Evolutionary conservation across 2,888 invertebrate genomes (phyloP).

Genomic region (Drosophila atripex): DNA sequence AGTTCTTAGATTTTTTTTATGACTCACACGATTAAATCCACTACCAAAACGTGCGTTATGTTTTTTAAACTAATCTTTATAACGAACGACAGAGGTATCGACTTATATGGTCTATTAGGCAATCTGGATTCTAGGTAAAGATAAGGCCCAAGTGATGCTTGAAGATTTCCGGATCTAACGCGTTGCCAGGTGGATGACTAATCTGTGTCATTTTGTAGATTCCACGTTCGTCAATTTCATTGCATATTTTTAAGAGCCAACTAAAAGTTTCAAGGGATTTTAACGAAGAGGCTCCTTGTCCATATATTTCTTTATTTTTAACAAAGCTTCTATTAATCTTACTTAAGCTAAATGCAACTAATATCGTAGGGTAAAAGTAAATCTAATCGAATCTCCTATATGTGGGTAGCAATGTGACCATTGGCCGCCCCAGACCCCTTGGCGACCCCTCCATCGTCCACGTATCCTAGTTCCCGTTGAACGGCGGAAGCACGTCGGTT

Average conservation of each 20-base stretch:
- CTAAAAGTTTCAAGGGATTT: neutral
- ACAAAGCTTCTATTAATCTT: neutral
- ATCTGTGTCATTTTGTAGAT: neutral
- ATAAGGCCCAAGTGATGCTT: constrained; percentile 14
- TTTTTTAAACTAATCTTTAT: neutral
- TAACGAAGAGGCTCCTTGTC: too few relatives aligned
- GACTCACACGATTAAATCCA: too few relatives aligned
- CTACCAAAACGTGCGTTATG: neutral
- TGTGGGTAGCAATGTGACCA: constrained; percentile 61
- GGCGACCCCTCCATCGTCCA: constrained; percentile 48
- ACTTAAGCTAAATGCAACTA: constrained; percentile 23
- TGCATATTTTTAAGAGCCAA: constrained; percentile 23
- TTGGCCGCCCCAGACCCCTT: constrained; percentile 46
- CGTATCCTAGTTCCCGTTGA: constrained; percentile 65
- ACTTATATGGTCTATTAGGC: too few relatives aligned
- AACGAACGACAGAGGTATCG: too few relatives aligned
- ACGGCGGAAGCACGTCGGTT: constrained; percentile 70
- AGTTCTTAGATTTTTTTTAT: too few relatives aligned
- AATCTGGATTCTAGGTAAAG: neutral
- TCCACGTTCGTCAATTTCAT: neutral
- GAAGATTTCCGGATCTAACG: constrained; percentile 11
- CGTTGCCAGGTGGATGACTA: constrained; percentile 34
- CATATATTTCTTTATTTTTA: neutral
- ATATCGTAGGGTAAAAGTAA: constrained; percentile 23
- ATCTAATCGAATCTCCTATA: constrained; percentile 42